Conservation (phyloP, 2,113 vertebrate species). For the Microtus oregoni region DNA sequence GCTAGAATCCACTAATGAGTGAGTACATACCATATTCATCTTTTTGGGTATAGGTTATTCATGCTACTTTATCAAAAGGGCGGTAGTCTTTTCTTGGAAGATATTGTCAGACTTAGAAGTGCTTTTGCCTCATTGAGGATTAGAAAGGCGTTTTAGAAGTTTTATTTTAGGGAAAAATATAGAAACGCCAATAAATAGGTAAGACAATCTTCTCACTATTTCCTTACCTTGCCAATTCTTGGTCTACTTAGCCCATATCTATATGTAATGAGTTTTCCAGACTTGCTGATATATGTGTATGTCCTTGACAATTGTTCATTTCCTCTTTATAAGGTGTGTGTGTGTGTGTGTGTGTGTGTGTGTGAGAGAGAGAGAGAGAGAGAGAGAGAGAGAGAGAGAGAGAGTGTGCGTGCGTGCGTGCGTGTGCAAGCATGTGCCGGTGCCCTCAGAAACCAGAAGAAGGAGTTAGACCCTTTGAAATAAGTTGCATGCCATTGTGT, state of each 20-base stretch:
- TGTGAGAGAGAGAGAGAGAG: no score
- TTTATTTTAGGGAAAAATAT: background rate
- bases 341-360: background rate
- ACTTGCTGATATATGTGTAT: background rate
- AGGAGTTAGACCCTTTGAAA: no score
- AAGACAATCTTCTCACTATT: background rate
- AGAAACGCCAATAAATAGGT: background rate
- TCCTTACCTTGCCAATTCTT: background rate
- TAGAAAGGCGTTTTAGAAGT: slow-evolving; percentile 17
- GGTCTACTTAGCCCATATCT: background rate
- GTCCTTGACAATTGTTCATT: background rate
- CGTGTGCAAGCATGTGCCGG: no score
- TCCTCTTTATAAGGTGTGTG: background rate
- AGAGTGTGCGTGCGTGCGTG: accelerated
- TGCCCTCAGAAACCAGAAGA: background rate
- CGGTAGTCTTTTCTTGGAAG: background rate
- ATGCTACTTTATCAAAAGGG: slow-evolving; percentile 25
- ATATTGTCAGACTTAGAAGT: background rate
- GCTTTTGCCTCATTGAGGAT: background rate
- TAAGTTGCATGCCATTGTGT: background rate
- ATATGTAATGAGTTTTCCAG: background rate
- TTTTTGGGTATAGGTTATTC: background rate
- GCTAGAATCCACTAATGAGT: no score
- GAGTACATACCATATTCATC: no score
- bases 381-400: no score